These are phyloP conservation scores for Chascanopsetta lugubris DNA, from an alignment of 2,113 vertebrate species.

Conservation along the genomic window DNA sequence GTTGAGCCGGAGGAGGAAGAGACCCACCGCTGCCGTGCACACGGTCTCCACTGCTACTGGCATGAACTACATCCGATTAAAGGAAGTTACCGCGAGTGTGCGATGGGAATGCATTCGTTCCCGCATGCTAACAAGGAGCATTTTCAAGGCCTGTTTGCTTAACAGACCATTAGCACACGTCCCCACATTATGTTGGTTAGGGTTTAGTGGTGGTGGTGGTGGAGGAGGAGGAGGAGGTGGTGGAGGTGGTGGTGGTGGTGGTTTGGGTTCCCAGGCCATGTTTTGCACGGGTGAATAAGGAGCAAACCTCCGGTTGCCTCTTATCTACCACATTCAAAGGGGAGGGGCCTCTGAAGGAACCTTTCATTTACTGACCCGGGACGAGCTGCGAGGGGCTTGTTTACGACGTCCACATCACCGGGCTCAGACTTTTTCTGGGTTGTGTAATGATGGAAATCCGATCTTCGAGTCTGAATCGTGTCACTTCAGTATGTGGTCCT, in stretches of 20 bases:
- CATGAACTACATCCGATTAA: background rate
- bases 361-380: constrained; percentile 19
- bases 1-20: constrained; percentile 11
- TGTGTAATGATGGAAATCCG: too few species aligned
- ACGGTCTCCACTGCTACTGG: background rate
- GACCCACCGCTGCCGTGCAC: background rate
- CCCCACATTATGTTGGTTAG: constrained; percentile 12
- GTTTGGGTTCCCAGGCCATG: constrained; percentile 21
- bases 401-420: too few species aligned
- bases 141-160: constrained; percentile 48
- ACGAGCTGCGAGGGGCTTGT: too few species aligned
- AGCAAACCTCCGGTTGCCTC: constrained; percentile 56
- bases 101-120: too few species aligned
- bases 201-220: constrained; percentile 22
- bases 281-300: constrained; percentile 48
- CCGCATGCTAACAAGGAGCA: background rate
- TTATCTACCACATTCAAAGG: constrained; percentile 41
- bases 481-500: too few species aligned
- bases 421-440: too few species aligned
- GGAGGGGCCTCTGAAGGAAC: constrained; percentile 38
- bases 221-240: too few species aligned
- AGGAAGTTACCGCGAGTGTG: background rate
- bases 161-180: constrained; percentile 35
- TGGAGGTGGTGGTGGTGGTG: constrained; percentile 31
- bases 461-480: too few species aligned